These are phyloP conservation scores for Laticauda laticaudata DNA, from an alignment of 2,113 vertebrate species.

Conservation along the genomic window DNA sequence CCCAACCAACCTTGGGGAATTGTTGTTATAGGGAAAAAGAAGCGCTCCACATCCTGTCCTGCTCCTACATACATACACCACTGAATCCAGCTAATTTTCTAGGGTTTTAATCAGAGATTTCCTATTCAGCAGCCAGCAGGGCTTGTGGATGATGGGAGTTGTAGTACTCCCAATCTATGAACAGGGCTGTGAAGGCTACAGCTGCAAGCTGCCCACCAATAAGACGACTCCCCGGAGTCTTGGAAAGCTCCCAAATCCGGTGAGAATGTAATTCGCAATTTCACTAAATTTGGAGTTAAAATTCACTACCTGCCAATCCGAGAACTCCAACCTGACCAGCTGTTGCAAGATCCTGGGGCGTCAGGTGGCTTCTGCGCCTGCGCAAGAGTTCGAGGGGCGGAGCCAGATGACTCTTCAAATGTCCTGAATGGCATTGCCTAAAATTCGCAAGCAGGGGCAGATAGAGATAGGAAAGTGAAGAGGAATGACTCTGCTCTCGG, in stretches of 20 bases:
- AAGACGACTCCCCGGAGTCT: neutral
- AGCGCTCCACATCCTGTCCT: neutral
- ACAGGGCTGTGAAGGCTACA: neutral
- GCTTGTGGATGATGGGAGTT: neutral
- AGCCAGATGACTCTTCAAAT: accelerated
- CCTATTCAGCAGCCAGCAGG: neutral
- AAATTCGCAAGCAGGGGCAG: neutral
- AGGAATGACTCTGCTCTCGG: neutral
- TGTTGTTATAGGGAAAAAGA: neutral
- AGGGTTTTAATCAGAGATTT: neutral
- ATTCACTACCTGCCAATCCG: neutral
- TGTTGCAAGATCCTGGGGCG: neutral
- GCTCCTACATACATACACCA: neutral
- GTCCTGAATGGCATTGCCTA: neutral
- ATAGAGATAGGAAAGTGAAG: neutral
- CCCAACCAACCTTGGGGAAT: neutral
- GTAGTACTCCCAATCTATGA: neutral
- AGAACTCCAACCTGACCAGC: neutral
- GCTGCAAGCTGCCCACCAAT: neutral
- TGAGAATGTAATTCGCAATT: neutral
- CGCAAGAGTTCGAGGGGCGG: neutral
- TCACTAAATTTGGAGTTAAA: neutral
- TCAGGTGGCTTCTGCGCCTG: neutral
- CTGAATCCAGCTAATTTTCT: neutral
- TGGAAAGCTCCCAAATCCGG: neutral